These are phyloP conservation scores for Pollenia labialis DNA, from an alignment of 2,888 invertebrate species.

Conservation along the genomic window DNA sequence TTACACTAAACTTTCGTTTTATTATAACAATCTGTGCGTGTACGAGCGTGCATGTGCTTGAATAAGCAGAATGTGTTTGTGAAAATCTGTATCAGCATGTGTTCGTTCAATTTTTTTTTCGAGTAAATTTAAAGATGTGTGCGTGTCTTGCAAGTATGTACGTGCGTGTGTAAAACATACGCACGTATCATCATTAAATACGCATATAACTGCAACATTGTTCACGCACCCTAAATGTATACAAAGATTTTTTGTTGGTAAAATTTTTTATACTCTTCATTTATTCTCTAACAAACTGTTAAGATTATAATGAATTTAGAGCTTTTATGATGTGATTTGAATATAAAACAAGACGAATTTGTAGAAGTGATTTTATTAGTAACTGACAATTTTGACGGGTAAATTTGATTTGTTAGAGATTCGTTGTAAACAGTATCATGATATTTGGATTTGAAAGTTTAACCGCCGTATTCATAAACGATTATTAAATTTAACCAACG, in stretches of 20 bases:
- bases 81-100: constrained; percentile 61
- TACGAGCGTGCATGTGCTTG: background rate
- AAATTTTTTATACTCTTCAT: background rate
- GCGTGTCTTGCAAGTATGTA: background rate
- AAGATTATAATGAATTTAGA: constrained; percentile 60
- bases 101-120: constrained; percentile 13
- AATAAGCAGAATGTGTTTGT: constrained; percentile 31
- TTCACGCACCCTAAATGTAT: constrained; percentile 48
- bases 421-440: too few species aligned
- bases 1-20: constrained; percentile 54
- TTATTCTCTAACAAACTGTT: constrained; percentile 44
- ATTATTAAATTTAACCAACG: too few species aligned
- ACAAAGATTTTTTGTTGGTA: constrained; percentile 15
- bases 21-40: constrained; percentile 1
- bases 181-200: constrained; percentile 75
- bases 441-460: too few species aligned
- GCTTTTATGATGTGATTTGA: constrained; percentile 46
- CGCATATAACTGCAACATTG: constrained; percentile 59
- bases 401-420: background rate
- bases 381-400: too few species aligned
- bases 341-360: constrained; percentile 36
- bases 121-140: constrained; percentile 12
- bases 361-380: background rate
- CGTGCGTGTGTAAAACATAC: constrained; percentile 53
- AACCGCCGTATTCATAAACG: too few species aligned